Conservation (phyloP, 2,888 invertebrate genomes). For the Acrobasis repandana region DNA sequence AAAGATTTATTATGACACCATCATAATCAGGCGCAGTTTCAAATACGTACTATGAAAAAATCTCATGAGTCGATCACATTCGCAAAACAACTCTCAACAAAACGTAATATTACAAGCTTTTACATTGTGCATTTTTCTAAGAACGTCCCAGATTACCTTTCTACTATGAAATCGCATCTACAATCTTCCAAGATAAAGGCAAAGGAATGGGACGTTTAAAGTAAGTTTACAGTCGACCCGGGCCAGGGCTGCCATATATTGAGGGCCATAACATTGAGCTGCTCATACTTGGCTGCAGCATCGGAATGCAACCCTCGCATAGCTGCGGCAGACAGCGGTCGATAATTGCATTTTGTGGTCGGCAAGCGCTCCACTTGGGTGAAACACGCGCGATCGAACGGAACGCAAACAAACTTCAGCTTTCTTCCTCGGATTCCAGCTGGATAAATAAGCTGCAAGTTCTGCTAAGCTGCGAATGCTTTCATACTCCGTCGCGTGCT, state of each 20-base stretch:
- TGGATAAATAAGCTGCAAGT: slow-evolving; percentile 55
- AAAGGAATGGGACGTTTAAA: not conserved
- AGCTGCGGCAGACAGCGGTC: slow-evolving; percentile 74
- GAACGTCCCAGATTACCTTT: too few relatives aligned
- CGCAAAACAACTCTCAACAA: too few relatives aligned
- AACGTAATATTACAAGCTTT: too few relatives aligned
- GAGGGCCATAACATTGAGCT: slow-evolving; percentile 26
- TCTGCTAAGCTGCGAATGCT: slow-evolving; percentile 40
- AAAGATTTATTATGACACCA: too few relatives aligned
- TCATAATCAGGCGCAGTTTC: too few relatives aligned
- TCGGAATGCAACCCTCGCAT: slow-evolving; percentile 73
- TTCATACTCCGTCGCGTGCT: slow-evolving; percentile 26
- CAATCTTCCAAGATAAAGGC: not conserved
- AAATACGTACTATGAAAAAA: too few relatives aligned
- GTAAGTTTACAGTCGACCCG: slow-evolving; percentile 3
- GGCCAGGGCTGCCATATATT: slow-evolving; percentile 16
- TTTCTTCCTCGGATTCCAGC: slow-evolving; percentile 66
- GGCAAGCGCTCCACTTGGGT: slow-evolving; percentile 62
- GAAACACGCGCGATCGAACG: slow-evolving; percentile 69
- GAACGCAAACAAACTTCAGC: slow-evolving; percentile 74
- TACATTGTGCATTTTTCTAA: too few relatives aligned
- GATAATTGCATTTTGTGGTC: slow-evolving; percentile 82
- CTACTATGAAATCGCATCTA: not conserved
- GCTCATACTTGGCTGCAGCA: slow-evolving; percentile 58
- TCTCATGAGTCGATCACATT: too few relatives aligned